Base-by-base conservation (phyloP, 2,113 vertebrate genomes). In the Entomyzon cyanotis region DNA sequence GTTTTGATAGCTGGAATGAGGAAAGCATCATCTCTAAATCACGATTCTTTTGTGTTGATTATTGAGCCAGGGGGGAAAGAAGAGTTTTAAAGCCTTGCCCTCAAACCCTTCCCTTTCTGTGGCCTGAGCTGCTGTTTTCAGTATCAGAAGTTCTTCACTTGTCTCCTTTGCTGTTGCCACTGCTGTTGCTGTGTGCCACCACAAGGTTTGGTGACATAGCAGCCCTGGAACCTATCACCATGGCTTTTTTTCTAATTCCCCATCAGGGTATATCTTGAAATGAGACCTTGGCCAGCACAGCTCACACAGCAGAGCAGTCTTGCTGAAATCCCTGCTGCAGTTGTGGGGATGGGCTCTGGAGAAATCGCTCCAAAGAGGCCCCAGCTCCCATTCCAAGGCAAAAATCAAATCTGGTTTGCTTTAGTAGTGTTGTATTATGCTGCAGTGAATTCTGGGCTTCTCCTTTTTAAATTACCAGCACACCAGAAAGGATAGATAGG, bases 11-110 rank as follows among this genome's bases (percentile, higher is more conserved):
- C 5, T 3, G 3, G 47, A 35, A 69, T 46, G 58, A 90, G 64
- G 39, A 82, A 87, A 87, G 67, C 24, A 21, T 41, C 22, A 33
- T 73, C 49, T 68, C 68, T 80, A 79, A 90, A 78, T 63, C 20
- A 91, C 71, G 15, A 50, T 83, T 88, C 18, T 15, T 63, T 69
- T 59, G 25, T 52, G 73, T 30, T 67, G 64, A 35, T 65, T 75
- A 20, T 9, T 89, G 35, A 7, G 13, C 0, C 0, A 0, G 1
- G 3, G 11, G 13, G 6, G 1, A 5, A 9, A 17, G 11, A 20
- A 35, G 17, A 24, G 23, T 87, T 81, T 65, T 63, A 76, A 52
- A 76, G 44, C 17, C 19, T 84, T 85, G 8, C n/a, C 9, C 9
- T 80, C 46, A 46, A 30, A 50, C 22, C 71, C 25, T 44, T 73